Evolutionary conservation across 2,888 invertebrate species (phyloP).

Genomic region (Epinotia bilunana): DNA sequence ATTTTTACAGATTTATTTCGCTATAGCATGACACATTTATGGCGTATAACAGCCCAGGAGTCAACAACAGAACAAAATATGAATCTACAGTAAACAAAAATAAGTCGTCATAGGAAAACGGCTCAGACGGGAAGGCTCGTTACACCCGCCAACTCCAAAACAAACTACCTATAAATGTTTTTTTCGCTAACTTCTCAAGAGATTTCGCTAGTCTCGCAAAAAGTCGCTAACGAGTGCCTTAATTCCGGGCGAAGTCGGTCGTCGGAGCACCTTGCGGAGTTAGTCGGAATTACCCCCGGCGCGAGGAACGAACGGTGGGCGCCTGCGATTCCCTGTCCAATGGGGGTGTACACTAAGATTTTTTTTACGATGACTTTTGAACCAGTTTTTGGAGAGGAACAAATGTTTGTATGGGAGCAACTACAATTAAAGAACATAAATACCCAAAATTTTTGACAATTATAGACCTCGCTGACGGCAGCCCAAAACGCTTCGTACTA

Average conservation of each 20-base stretch:
- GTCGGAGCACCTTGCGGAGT: slow-evolving; percentile 58
- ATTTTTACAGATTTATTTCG: too few species aligned
- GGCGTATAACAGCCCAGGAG: too few species aligned
- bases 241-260: slow-evolving; percentile 71
- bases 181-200: slow-evolving; percentile 67
- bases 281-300: slow-evolving; percentile 51
- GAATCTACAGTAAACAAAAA: neutral
- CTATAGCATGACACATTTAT: too few species aligned
- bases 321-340: neutral
- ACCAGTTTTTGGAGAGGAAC: too few species aligned
- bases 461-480: too few species aligned
- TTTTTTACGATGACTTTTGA: too few species aligned
- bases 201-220: slow-evolving; percentile 73
- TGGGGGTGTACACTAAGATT: too few species aligned
- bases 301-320: slow-evolving; percentile 8
- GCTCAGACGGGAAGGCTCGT: slow-evolving; percentile 52
- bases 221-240: slow-evolving; percentile 78
- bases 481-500: too few species aligned
- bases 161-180: slow-evolving; percentile 67
- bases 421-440: too few species aligned
- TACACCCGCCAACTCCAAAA: slow-evolving; percentile 51
- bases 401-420: too few species aligned
- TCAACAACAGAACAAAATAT: neutral
- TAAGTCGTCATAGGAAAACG: slow-evolving; percentile 21
- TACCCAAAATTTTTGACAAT: too few species aligned